A percentile compares a stretch with the other conserved stretches of the same genome.
phyloP scores from a whole-genome alignment of 2,888 invertebrate species.

The Anticlea derivata region DNA sequence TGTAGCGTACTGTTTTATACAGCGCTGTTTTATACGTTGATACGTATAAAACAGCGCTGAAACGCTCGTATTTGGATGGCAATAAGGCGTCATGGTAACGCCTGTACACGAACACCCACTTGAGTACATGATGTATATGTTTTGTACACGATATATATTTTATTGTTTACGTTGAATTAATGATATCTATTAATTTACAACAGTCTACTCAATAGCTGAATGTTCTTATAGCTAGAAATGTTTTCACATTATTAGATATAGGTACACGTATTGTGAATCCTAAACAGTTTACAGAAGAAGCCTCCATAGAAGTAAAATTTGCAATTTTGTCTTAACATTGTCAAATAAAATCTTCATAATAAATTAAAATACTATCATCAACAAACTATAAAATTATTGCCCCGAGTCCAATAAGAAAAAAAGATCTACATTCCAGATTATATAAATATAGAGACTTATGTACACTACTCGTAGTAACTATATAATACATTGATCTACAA shows the following conservation, averaged over 20 bases:
- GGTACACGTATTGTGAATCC: background rate
- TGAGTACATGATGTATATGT: background rate
- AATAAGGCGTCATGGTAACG: too few relatives aligned
- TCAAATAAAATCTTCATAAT: constrained; percentile 59
- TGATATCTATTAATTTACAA: background rate
- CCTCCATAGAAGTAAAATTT: constrained; percentile 19
- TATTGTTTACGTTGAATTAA: too few relatives aligned
- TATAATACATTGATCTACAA: constrained; percentile 72
- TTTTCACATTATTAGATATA: background rate
- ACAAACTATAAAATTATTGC: constrained; percentile 75
- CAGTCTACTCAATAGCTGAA: background rate
- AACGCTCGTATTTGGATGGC: too few relatives aligned
- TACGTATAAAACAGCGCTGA: too few relatives aligned
- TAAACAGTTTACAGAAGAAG: constrained; percentile 5
- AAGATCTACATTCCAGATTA: constrained; percentile 40
- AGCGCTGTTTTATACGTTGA: too few relatives aligned
- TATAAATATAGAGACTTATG: constrained; percentile 59
- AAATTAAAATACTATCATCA: constrained; percentile 68
- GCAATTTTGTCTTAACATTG: constrained; percentile 31
- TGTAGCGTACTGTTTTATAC: too few relatives aligned
- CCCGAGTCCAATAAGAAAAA: constrained; percentile 48
- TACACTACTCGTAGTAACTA: constrained; percentile 67
- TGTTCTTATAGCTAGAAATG: background rate
- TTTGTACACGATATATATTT: too few relatives aligned
- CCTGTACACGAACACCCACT: too few relatives aligned